phyloP scores from a whole-genome alignment of 2,113 vertebrate genomes.

The Nycticryphes semicollaris region DNA sequence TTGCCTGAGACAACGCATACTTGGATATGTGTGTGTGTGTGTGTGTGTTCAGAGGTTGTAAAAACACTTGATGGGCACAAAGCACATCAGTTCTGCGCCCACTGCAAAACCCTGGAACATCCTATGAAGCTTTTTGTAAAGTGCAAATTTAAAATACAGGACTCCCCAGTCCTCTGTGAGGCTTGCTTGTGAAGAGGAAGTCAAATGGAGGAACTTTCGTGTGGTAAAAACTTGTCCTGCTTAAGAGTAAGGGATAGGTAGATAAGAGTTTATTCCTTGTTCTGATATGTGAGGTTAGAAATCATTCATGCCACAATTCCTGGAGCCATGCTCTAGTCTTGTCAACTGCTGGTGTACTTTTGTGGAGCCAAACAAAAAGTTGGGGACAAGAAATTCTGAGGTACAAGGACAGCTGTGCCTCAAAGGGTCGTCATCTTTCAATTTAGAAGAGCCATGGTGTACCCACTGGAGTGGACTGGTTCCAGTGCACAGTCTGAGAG shows the following conservation, averaged over 20 bases:
- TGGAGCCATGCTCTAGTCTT: not conserved
- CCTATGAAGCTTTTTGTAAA: not conserved
- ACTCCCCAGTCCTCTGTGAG: not conserved
- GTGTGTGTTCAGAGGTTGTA: not conserved
- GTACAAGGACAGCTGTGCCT: not conserved
- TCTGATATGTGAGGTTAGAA: not conserved
- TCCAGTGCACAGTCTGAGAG: not conserved
- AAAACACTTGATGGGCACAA: not conserved
- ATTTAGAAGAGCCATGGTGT: rapidly evolving
- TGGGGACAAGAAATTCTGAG: not conserved
- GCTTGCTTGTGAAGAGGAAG: not conserved
- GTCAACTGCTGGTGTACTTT: not conserved
- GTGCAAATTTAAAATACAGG: not conserved
- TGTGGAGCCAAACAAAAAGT: not conserved
- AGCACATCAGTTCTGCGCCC: not conserved
- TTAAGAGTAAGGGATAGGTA: not conserved
- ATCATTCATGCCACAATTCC: not conserved
- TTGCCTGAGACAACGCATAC: not conserved
- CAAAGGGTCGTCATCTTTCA: not conserved
- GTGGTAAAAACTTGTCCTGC: not conserved
- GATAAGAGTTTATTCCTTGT: not conserved
- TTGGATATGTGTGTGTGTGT: not conserved
- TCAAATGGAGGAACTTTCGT: not conserved
- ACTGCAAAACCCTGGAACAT: not conserved
- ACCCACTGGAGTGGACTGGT: not conserved